Evolutionary conservation across 2,888 invertebrate genomes (phyloP).

Genomic region (Stegana nigrithorax): DNA sequence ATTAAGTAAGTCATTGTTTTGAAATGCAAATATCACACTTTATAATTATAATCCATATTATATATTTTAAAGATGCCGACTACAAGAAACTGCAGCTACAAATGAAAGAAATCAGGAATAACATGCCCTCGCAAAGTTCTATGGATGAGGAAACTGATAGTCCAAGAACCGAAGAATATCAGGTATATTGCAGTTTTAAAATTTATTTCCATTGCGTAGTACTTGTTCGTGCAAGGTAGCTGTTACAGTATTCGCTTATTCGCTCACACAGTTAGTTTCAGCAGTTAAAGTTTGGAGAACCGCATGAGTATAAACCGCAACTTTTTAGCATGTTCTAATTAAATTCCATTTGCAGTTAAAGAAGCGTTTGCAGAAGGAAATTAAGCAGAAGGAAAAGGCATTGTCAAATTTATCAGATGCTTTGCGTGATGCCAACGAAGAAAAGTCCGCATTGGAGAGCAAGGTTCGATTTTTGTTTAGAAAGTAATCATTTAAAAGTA

Average conservation of each 20-base stretch:
- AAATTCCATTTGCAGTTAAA: constrained; percentile 48
- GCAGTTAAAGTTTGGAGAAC: too few species aligned
- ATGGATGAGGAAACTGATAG: background rate
- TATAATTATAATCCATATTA: background rate
- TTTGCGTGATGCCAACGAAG: constrained; percentile 44
- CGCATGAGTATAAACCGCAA: too few species aligned
- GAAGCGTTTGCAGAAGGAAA: constrained; percentile 55
- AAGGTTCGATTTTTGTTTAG: constrained; percentile 44
- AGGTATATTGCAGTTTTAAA: constrained; percentile 36
- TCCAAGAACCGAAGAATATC: background rate
- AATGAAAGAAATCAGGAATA: too few species aligned
- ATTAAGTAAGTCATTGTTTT: constrained; percentile 43
- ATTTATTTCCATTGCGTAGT: too few species aligned
- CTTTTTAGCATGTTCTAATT: too few species aligned
- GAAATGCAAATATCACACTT: background rate
- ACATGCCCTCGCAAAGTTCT: too few species aligned
- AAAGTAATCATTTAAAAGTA: background rate
- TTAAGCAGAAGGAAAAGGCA: constrained; percentile 52
- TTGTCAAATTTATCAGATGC: constrained; percentile 47
- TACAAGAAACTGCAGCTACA: constrained; percentile 44
- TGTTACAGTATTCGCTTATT: too few species aligned
- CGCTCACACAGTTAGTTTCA: too few species aligned
- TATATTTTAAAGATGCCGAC: constrained; percentile 37
- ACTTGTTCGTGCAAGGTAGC: too few species aligned
- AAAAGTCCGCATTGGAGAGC: constrained; percentile 43